Evolutionary conservation across 1,140 invertebrate species (phyloP).

Genomic region (Zaprionus davidi): DNA sequence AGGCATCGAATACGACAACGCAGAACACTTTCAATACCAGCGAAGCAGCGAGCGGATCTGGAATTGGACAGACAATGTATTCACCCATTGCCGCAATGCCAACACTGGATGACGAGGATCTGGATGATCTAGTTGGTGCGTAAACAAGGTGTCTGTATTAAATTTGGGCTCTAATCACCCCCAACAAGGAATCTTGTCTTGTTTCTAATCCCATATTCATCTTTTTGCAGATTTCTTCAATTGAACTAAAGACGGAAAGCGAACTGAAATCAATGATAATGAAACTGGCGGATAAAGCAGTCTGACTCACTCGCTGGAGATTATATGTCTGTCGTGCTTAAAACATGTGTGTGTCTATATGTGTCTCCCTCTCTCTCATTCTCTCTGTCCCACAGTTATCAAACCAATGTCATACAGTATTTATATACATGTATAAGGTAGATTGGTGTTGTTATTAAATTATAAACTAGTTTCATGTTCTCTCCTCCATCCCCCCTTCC

Average conservation of each 20-base stretch:
- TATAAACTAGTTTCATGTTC: background rate
- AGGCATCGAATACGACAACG: background rate
- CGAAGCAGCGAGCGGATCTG: constrained; percentile 11
- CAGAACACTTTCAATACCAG: constrained; percentile 19
- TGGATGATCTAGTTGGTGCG: constrained; percentile 53
- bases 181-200: background rate
- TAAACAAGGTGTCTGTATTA: constrained; percentile 6
- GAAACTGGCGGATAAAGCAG: background rate
- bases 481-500: no score
- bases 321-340: constrained; percentile 8
- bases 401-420: background rate
- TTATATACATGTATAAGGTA: background rate
- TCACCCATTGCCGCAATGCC: constrained; percentile 45
- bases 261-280: background rate
- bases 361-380: background rate
- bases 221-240: constrained; percentile 23
- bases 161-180: background rate
- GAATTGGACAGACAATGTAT: constrained; percentile 17
- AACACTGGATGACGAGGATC: constrained; percentile 53
- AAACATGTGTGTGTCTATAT: background rate
- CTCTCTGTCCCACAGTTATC: background rate
- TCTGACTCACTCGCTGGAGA: background rate
- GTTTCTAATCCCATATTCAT: background rate
- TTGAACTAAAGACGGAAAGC: constrained; percentile 36
- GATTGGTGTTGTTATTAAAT: background rate